Conservation (phyloP, 1,140 invertebrate species). For the Drosophila quadrilineata region DNA sequence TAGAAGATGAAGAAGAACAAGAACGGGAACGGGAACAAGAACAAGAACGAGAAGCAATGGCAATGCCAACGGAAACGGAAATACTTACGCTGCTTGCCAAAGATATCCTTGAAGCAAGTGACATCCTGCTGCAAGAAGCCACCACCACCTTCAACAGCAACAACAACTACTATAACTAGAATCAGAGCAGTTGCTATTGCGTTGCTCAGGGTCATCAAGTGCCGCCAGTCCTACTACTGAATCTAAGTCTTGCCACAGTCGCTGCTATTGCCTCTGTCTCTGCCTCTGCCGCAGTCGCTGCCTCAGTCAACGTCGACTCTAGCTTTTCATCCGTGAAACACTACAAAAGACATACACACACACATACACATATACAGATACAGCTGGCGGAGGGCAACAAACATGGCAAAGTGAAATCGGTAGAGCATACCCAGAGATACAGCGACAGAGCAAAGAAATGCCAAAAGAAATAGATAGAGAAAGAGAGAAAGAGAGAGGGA, state of each 20-base stretch:
- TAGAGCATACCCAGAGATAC: too few species aligned
- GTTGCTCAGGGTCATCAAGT: slow-evolving; percentile 59
- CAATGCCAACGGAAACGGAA: slow-evolving; percentile 36
- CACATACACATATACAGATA: neutral
- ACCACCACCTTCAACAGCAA: slow-evolving; percentile 18
- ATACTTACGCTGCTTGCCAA: slow-evolving; percentile 61
- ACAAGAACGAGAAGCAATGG: neutral
- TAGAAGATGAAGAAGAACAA: neutral
- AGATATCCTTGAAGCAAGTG: slow-evolving; percentile 66
- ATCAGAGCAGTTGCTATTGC: too few species aligned
- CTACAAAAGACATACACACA: neutral
- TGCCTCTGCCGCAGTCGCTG: slow-evolving; percentile 16
- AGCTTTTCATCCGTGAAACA: slow-evolving; percentile 43
- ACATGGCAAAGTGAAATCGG: slow-evolving; percentile 9
- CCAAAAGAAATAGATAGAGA: neutral
- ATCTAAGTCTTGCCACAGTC: slow-evolving; percentile 43
- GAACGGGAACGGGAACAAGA: slow-evolving; percentile 49
- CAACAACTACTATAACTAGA: too few species aligned
- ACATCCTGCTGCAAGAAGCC: slow-evolving; percentile 55
- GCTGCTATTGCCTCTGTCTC: slow-evolving; percentile 23
- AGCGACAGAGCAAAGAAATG: too few species aligned
- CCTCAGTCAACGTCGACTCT: slow-evolving; percentile 58
- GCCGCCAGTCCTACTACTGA: slow-evolving; percentile 18
- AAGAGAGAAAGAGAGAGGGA: slow-evolving; percentile 37
- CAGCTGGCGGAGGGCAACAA: slow-evolving; percentile 6